Conservation (phyloP, 2,113 vertebrate genomes). For the Synchiropus splendidus region DNA sequence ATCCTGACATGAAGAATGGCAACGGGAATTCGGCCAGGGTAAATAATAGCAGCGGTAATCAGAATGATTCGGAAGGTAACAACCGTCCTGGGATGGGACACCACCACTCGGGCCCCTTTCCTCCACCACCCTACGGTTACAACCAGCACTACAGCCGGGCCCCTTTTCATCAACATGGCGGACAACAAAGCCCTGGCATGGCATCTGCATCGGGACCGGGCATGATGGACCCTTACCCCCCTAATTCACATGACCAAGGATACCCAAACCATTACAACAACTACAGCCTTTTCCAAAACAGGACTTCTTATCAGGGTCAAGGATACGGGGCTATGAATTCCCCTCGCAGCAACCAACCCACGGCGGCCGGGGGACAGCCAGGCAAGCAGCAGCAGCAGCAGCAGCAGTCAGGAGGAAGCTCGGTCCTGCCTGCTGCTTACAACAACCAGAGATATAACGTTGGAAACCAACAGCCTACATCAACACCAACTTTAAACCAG, state of each 20-base stretch:
- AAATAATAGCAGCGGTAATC: conserved; percentile 68
- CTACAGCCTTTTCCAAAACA: conserved; percentile 81
- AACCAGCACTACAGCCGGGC: conserved; percentile 87
- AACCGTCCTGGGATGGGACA: conserved; percentile 79
- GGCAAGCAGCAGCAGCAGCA: conserved; percentile 70
- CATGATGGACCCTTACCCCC: conserved; percentile 78
- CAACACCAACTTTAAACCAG: conserved; percentile 94
- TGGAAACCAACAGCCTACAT: conserved; percentile 78
- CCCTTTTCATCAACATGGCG: conserved; percentile 99
- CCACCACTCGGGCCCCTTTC: conserved; percentile 76
- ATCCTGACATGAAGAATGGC: conserved; percentile 90
- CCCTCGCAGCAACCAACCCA: conserved; percentile 69
- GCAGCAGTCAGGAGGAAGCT: conserved; percentile 70
- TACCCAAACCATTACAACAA: conserved; percentile 91
- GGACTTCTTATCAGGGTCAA: conserved; percentile 82
- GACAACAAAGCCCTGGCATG: conserved; percentile 99
- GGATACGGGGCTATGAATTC: conserved; percentile 75
- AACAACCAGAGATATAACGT: conserved; percentile 70
- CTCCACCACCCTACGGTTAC: conserved; percentile 89
- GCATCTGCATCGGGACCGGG: conserved; percentile 79
- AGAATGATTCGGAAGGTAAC: conserved; percentile 80
- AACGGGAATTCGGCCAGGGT: conserved; percentile 85
- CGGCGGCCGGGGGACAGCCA: conserved; percentile 78
- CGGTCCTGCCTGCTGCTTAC: conserved; percentile 69
- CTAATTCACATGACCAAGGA: conserved; percentile 86